Evolutionary conservation across 2,888 invertebrate genomes (phyloP).

Genomic region (Rugalucina vietnamica): DNA sequence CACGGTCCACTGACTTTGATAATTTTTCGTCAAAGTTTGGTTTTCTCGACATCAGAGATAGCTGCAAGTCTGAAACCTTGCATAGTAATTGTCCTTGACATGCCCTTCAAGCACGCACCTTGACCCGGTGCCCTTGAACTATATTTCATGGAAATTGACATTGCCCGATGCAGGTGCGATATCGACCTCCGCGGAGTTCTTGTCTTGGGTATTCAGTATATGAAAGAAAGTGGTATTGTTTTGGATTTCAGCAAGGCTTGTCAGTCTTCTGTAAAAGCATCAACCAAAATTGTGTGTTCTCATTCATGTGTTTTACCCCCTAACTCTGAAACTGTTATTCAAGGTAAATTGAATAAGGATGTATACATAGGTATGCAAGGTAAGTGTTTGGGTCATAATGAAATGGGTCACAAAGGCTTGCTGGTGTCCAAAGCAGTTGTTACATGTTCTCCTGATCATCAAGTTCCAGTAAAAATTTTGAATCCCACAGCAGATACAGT

Average conservation of each 20-base stretch:
- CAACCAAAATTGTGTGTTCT: conserved; percentile 1
- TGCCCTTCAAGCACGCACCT: no score
- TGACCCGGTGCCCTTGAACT: no score
- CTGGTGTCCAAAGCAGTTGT: conserved; percentile 18
- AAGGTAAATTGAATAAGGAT: neutral
- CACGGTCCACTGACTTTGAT: no score
- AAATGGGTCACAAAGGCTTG: conserved; percentile 1
- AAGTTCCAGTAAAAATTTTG: conserved; percentile 21
- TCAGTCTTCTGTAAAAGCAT: neutral
- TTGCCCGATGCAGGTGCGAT: no score
- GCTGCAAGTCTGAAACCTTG: no score
- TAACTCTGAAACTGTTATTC: conserved; percentile 15
- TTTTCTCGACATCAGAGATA: no score
- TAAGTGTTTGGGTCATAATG: neutral
- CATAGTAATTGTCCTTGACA: no score
- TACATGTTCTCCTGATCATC: neutral
- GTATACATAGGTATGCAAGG: conserved; percentile 24
- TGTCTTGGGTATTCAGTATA: conserved; percentile 25
- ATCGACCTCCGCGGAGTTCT: no score
- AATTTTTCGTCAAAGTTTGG: no score
- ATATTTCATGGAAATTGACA: no score
- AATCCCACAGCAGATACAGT: conserved; percentile 1
- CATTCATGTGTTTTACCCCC: neutral
- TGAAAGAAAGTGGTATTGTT: conserved; percentile 20
- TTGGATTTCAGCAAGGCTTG: conserved; percentile 9